Conservation (phyloP, 2,113 vertebrate species). For the Sorex araneus region DNA sequence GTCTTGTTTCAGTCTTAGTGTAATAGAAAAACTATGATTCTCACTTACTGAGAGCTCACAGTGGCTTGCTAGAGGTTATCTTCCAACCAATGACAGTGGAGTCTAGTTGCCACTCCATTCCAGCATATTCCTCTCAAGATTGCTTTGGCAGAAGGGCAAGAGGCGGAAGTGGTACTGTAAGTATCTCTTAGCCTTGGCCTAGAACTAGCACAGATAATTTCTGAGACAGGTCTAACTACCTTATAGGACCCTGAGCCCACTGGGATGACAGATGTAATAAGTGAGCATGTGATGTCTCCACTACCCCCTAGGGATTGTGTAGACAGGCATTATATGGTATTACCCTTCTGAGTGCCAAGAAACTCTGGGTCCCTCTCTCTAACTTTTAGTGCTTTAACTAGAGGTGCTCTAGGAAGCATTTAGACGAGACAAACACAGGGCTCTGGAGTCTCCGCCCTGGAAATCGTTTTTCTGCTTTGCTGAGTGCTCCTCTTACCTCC, state of each 20-base stretch:
- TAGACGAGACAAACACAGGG: not conserved
- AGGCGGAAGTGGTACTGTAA: not conserved
- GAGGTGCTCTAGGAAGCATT: not conserved
- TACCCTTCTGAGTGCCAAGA: not conserved
- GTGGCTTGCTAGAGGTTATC: not conserved
- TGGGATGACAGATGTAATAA: not conserved
- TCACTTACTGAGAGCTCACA: not conserved
- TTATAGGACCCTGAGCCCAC: not conserved
- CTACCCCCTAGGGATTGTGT: not conserved
- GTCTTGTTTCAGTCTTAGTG: not conserved
- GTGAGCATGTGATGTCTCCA: not conserved
- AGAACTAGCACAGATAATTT: not conserved
- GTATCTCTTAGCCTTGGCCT: not conserved
- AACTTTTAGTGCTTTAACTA: not conserved
- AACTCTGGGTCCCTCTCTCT: not conserved
- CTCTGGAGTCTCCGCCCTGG: not conserved
- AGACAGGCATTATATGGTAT: not conserved
- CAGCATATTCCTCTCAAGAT: not conserved
- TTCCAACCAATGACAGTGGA: not conserved
- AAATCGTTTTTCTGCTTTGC: constrained; percentile 26
- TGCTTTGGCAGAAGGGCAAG: not conserved
- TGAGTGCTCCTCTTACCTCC: not conserved
- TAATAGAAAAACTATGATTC: constrained; percentile 32
- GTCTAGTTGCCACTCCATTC: not conserved
- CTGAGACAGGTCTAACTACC: not conserved